Evolutionary conservation across 2,113 vertebrate species (phyloP).

Genomic region (Ceyx margarethae): DNA sequence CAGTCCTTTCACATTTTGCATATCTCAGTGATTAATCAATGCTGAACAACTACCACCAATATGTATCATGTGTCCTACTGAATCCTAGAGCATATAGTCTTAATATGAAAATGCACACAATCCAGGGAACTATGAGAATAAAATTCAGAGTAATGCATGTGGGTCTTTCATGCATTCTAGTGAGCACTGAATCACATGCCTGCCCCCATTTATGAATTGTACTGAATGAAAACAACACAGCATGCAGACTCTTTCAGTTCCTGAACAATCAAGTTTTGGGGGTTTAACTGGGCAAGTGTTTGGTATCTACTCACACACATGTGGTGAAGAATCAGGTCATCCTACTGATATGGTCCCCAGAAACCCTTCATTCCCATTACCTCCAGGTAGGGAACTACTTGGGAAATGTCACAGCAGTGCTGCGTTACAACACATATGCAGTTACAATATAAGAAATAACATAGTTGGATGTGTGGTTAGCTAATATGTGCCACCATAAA

Average conservation of each 20-base stretch:
- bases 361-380: background rate
- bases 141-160: background rate
- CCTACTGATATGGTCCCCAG: rapidly evolving
- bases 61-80: background rate
- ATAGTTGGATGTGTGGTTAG: background rate
- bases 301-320: background rate
- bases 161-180: background rate
- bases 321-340: background rate
- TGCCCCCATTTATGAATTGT: background rate
- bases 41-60: background rate
- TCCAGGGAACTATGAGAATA: background rate
- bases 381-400: background rate
- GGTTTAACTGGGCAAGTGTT: background rate
- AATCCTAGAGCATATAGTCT: background rate
- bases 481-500: background rate
- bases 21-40: background rate
- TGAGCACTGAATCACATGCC: background rate
- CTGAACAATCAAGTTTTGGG: background rate
- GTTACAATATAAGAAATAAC: background rate
- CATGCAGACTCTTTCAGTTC: background rate
- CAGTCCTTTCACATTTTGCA: background rate
- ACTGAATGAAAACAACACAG: background rate
- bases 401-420: background rate
- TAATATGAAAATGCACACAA: background rate
- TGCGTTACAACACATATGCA: background rate